Evolutionary conservation across 2,797 vertebrate species (phyloP).

Genomic region (Microctenopoma stevenorrisi): DNA sequence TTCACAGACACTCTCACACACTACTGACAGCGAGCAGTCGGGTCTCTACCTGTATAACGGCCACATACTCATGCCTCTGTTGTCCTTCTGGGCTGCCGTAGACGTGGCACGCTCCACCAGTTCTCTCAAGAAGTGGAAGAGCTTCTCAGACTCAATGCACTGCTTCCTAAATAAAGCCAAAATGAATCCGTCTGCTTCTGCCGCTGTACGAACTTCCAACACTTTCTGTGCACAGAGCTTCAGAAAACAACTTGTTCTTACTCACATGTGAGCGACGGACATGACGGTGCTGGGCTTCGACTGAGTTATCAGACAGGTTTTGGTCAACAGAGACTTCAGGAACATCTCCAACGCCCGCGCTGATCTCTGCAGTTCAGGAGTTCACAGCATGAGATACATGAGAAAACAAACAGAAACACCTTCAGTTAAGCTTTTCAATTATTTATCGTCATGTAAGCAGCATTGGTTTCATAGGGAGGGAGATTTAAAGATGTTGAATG

Average conservation of each 20-base stretch:
- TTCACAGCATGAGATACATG: not conserved
- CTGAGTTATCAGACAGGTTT: conserved; percentile 78
- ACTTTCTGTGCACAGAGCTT: no score
- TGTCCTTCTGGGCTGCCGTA: conserved; percentile 61
- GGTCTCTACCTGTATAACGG: conserved; percentile 72
- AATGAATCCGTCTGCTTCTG: not conserved
- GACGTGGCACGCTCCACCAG: conserved; percentile 62
- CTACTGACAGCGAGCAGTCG: no score
- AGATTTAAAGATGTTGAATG: no score
- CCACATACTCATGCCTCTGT: conserved; percentile 67
- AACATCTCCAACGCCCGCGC: conserved; percentile 84
- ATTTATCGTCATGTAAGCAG: no score
- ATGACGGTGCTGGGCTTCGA: conserved; percentile 76
- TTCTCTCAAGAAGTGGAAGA: conserved; percentile 83
- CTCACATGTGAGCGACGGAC: conserved; percentile 83
- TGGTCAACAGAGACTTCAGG: conserved; percentile 78
- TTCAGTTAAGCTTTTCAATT: no score
- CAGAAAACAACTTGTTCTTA: not conserved
- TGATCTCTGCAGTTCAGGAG: conserved; percentile 66
- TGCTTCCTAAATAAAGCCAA: conserved; percentile 72
- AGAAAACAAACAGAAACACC: no score
- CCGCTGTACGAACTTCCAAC: no score
- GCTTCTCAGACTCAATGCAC: conserved; percentile 82
- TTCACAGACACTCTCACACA: no score
- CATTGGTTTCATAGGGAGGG: no score